Conservation (phyloP, 2,888 invertebrate genomes). For the Limnephilus auricula region DNA sequence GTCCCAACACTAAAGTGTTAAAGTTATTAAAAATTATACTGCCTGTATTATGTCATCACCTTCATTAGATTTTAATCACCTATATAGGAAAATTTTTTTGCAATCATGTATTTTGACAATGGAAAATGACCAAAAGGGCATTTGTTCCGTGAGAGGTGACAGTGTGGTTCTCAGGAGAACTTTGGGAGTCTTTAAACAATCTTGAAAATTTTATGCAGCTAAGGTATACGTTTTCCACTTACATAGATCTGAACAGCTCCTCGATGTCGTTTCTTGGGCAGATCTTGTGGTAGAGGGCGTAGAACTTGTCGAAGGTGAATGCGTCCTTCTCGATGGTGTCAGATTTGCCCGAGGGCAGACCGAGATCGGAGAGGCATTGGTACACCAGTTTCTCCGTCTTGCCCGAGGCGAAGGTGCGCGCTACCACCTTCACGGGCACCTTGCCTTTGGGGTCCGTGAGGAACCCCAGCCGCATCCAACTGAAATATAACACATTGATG, state of each 20-base stretch:
- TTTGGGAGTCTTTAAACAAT: too few species aligned
- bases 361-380: constrained; percentile 95
- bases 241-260: constrained; percentile 97
- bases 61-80: too few species aligned
- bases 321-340: constrained; percentile 96
- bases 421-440: constrained; percentile 97
- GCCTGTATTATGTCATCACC: too few species aligned
- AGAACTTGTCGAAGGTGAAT: constrained; percentile 99
- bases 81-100: too few species aligned
- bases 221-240: constrained; percentile 73
- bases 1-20: too few species aligned
- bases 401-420: constrained; percentile 99
- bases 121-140: too few species aligned
- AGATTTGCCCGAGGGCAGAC: constrained; percentile 95
- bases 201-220: not conserved
- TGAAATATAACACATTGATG: constrained; percentile 76
- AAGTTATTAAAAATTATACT: too few species aligned
- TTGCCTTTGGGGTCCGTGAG: constrained; percentile 95
- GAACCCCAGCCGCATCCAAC: constrained; percentile 99
- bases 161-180: too few species aligned
- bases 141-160: too few species aligned
- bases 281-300: constrained; percentile 98
- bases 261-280: constrained; percentile 99
- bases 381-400: constrained; percentile 99
- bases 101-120: too few species aligned